phyloP scores from a whole-genome alignment of 2,113 vertebrate genomes.

The Oenanthe melanoleuca region DNA sequence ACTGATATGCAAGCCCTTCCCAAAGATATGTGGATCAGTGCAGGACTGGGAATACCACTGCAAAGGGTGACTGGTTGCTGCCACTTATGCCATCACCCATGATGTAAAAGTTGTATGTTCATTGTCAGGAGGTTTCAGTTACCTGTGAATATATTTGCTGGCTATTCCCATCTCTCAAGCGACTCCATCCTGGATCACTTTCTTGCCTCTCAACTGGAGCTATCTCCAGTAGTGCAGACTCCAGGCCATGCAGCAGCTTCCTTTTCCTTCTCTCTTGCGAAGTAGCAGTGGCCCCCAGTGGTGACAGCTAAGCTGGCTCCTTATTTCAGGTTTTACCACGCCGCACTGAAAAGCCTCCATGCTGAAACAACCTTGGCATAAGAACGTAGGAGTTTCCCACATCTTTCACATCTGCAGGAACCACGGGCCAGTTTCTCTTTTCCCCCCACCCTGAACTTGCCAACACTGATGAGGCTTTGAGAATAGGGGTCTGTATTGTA shows the following conservation, averaged over 20 bases:
- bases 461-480: neutral
- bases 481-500: neutral
- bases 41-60: neutral
- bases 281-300: slow-evolving; percentile 66
- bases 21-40: neutral
- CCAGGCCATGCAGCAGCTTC: neutral
- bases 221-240: neutral
- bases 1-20: neutral
- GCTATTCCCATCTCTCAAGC: neutral
- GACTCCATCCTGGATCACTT: neutral
- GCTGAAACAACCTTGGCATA: neutral
- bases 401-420: neutral
- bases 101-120: neutral
- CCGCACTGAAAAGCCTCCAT: neutral
- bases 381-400: neutral
- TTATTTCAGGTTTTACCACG: neutral
- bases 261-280: slow-evolving; percentile 15
- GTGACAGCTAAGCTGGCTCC: neutral
- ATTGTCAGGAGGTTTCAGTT: neutral
- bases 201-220: neutral
- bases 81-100: neutral
- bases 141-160: neutral
- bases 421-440: neutral
- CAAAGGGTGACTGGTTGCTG: neutral
- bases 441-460: rapidly evolving